These are phyloP conservation scores for Folsomia candida DNA, from an alignment of 2,888 invertebrate species.

Conservation along the genomic window DNA sequence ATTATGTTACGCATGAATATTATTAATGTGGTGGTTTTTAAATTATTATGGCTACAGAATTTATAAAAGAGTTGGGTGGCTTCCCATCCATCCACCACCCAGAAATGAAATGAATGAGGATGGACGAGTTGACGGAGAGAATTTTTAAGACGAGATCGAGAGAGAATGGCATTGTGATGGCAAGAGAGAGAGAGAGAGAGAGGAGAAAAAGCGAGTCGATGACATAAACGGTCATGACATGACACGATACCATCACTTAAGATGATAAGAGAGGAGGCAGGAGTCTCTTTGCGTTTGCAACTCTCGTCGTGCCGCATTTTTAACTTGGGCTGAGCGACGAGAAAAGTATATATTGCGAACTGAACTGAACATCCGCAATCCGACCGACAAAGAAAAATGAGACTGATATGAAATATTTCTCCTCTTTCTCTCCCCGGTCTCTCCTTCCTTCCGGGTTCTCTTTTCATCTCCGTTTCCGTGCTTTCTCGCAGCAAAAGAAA, in stretches of 20 bases:
- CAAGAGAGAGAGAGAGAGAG: too few species aligned
- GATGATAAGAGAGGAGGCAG: neutral
- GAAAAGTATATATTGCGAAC: neutral
- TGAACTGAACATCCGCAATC: neutral
- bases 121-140: too few species aligned
- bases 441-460: constrained; percentile 6
- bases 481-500: constrained; percentile 21
- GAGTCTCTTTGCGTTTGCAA: neutral
- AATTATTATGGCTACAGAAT: too few species aligned
- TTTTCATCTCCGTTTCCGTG: constrained; percentile 41
- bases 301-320: too few species aligned
- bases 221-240: neutral
- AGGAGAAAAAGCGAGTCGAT: neutral
- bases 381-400: neutral
- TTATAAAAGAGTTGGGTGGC: too few species aligned
- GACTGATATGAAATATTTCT: constrained; percentile 2
- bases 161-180: too few species aligned
- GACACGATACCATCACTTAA: neutral
- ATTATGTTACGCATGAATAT: too few species aligned
- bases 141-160: too few species aligned
- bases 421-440: constrained; percentile 17
- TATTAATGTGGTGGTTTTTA: too few species aligned
- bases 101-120: too few species aligned
- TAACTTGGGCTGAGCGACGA: neutral
- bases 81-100: too few species aligned